Conservation (phyloP, 1,140 invertebrate species). For the Apis florea region DNA sequence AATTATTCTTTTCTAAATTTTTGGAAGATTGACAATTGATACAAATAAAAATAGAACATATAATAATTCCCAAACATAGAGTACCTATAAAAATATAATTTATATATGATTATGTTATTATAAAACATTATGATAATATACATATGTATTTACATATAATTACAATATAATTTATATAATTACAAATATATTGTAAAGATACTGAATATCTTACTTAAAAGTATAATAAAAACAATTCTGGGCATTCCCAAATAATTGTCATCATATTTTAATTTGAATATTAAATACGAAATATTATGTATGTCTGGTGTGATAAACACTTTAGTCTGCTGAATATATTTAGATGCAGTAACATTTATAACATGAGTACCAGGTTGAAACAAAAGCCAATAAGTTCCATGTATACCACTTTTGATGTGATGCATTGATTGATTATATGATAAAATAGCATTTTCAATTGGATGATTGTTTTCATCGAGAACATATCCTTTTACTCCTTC, state of each 20-base stretch:
- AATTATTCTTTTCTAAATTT: slow-evolving; percentile 70
- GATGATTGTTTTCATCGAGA: slow-evolving; percentile 81
- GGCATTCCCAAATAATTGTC: slow-evolving; percentile 87
- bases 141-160: too few species aligned
- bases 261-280: slow-evolving; percentile 85
- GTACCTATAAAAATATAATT: slow-evolving; percentile 68
- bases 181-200: slow-evolving; percentile 63
- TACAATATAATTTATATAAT: slow-evolving; percentile 56
- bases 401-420: slow-evolving; percentile 76
- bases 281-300: slow-evolving; percentile 77
- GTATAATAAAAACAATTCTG: slow-evolving; percentile 86
- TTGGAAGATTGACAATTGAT: slow-evolving; percentile 75
- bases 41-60: slow-evolving; percentile 69
- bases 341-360: slow-evolving; percentile 81
- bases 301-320: slow-evolving; percentile 78
- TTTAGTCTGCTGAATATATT: slow-evolving; percentile 81
- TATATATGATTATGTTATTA: slow-evolving; percentile 55
- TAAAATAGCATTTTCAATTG: slow-evolving; percentile 82
- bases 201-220: slow-evolving; percentile 75
- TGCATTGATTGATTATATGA: slow-evolving; percentile 78
- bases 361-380: slow-evolving; percentile 81
- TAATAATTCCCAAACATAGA: slow-evolving; percentile 65
- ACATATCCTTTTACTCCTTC: slow-evolving; percentile 81
- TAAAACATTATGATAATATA: slow-evolving; percentile 72
- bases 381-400: slow-evolving; percentile 83